phyloP scores from a whole-genome alignment of 2,797 vertebrate species.

The Danio tinwini region DNA sequence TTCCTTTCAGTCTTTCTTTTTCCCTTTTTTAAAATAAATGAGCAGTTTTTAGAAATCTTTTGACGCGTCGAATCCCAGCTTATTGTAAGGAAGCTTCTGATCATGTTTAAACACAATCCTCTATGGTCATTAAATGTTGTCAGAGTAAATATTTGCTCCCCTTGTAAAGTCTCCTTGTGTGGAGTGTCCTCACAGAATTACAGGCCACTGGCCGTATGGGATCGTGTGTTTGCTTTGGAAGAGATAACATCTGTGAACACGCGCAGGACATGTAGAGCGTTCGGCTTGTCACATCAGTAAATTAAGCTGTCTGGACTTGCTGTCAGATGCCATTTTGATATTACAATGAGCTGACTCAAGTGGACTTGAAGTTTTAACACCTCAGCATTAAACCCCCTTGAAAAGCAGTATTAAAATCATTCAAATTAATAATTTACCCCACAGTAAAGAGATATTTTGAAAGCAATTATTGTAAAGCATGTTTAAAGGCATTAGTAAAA shows the following conservation, averaged over 20 bases:
- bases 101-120: conserved; percentile 51
- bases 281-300: conserved; percentile 51
- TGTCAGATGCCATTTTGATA: conserved; percentile 50
- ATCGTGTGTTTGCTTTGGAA: conserved; percentile 69
- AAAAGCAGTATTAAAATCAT: background rate
- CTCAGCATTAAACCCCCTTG: conserved; percentile 1
- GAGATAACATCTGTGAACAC: conserved; percentile 67
- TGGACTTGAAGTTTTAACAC: conserved; percentile 30
- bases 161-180: conserved; percentile 70
- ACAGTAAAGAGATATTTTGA: background rate
- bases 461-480: too few relatives aligned
- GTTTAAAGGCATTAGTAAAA: background rate
- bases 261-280: conserved; percentile 57
- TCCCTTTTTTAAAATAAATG: background rate
- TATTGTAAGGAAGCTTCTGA: conserved; percentile 46
- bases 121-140: conserved; percentile 44
- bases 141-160: conserved; percentile 76
- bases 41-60: conserved; percentile 13
- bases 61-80: conserved; percentile 3
- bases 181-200: conserved; percentile 69
- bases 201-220: conserved; percentile 58
- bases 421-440: background rate
- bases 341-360: conserved; percentile 17
- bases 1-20: background rate
- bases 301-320: conserved; percentile 48